Base-by-base conservation (phyloP, 2,888 invertebrate species). In the Chloromyia formosa region DNA sequence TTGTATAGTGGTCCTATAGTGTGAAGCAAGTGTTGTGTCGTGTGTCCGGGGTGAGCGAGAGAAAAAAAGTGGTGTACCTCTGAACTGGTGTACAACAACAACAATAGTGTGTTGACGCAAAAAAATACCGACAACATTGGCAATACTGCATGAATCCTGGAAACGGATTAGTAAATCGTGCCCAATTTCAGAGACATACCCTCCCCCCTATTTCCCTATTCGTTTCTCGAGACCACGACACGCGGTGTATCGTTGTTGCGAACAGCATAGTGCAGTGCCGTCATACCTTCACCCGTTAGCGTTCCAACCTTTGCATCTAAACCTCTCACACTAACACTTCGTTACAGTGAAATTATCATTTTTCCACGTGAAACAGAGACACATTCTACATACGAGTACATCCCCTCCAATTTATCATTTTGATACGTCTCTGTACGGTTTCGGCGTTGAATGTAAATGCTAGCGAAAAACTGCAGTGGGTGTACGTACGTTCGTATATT, bases 351-450 rank as follows among this genome's bases (percentile, higher is more conserved):
- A 35, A 35, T 35, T 35, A 35, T 35, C 7, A 35, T 61, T 35
- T 61, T 22, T 20, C 16, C 42, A 22, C 66, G 16, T 27, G 66
- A 22, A 14, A 66, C 22, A 22, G 14, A 22, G 10, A 56, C 18
- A 18, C 3, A 56, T 20, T 56, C n/a, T n/a, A n/a, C n/a, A n/a
- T n/a, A n/a, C n/a, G n/a, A n/a, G 18, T 18, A 56, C 22, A 10
- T 62, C 62, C 62, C 62, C 62, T 62, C 62, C 62, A 62, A 18
- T 62, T 62, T 62, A 40, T 40, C 1, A 40, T 16, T 62, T 62
- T 62, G 7, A 23, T 62, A 22, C 10, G 62, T 61, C n/a, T 3
- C 61, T 58, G 9, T 10, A 58, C 18, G 14, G 27, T 40, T 23
- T 3, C 14, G 35, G 27, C 10, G 16, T n/a, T 18, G 27, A 16